Evolutionary conservation across 2,888 invertebrate genomes (phyloP).

Genomic region (Acanthosepion pharaonis): DNA sequence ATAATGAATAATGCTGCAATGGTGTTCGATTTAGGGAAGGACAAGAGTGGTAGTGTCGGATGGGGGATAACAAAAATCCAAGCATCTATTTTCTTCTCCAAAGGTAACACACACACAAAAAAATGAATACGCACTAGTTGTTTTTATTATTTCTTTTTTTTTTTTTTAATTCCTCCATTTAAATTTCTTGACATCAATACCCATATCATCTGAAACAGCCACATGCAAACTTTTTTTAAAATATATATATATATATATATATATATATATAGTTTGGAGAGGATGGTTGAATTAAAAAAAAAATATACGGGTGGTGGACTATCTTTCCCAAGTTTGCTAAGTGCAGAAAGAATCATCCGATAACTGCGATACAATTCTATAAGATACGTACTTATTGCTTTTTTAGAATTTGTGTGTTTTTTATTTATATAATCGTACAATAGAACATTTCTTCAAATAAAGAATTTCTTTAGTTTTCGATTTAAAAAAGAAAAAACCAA

Average conservation of each 20-base stretch:
- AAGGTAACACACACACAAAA: not conserved
- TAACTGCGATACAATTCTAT: constrained; percentile 33
- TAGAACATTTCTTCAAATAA: not conserved
- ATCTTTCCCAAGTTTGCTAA: not conserved
- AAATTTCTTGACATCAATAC: not conserved
- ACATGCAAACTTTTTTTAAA: constrained; percentile 15
- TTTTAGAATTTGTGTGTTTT: not conserved
- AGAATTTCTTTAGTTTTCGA: not conserved
- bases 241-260: no score
- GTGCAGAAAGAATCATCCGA: not conserved
- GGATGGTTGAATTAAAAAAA: not conserved
- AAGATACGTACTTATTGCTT: not conserved
- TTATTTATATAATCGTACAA: not conserved
- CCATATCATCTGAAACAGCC: not conserved
- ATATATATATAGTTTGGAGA: not conserved
- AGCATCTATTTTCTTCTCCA: not conserved
- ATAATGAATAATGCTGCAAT: not conserved
- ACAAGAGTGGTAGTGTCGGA: not conserved
- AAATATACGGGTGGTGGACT: not conserved
- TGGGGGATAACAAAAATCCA: not conserved
- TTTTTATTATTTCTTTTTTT: not conserved
- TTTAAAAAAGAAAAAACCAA: no score
- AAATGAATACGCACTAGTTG: not conserved
- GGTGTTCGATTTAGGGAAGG: not conserved
- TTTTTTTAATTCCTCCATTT: not conserved